Evolutionary conservation across 64 coral and sea anemone species (phyloP).

Genomic region (Montipora sp.): DNA sequence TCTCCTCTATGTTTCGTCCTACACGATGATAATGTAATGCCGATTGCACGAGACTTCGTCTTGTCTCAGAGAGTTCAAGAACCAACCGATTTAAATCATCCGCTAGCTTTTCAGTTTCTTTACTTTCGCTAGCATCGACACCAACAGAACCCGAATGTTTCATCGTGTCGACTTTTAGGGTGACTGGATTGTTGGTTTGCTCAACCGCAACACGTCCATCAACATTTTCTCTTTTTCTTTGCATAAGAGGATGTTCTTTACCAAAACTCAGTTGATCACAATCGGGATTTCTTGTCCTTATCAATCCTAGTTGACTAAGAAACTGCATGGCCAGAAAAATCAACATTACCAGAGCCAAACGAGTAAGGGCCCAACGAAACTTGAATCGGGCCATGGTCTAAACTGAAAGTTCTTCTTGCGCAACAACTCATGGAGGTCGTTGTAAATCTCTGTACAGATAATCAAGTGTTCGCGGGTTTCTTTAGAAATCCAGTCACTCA

Average conservation of each 20-base stretch:
- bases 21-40: constrained; percentile 54
- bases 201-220: not conserved
- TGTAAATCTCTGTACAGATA: not conserved
- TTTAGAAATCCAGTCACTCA: too few relatives aligned
- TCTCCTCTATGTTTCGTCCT: constrained; percentile 57
- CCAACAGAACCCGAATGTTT: not conserved
- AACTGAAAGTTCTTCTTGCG: not conserved
- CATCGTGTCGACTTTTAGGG: not conserved
- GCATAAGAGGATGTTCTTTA: constrained; percentile 9
- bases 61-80: constrained; percentile 61
- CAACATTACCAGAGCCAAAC: constrained; percentile 44
- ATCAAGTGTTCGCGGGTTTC: too few relatives aligned
- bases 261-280: constrained; percentile 39
- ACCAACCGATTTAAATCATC: constrained; percentile 42
- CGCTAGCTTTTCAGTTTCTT: constrained; percentile 35
- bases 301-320: constrained; percentile 73
- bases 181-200: not conserved
- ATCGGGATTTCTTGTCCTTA: constrained; percentile 50
- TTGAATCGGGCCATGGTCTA: constrained; percentile 56
- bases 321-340: constrained; percentile 63
- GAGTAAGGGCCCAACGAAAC: constrained; percentile 40
- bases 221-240: not conserved
- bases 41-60: constrained; percentile 38
- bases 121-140: not conserved
- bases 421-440: not conserved